These are phyloP conservation scores for Theocolax elegans DNA, from an alignment of 1,140 invertebrate species.

Conservation along the genomic window DNA sequence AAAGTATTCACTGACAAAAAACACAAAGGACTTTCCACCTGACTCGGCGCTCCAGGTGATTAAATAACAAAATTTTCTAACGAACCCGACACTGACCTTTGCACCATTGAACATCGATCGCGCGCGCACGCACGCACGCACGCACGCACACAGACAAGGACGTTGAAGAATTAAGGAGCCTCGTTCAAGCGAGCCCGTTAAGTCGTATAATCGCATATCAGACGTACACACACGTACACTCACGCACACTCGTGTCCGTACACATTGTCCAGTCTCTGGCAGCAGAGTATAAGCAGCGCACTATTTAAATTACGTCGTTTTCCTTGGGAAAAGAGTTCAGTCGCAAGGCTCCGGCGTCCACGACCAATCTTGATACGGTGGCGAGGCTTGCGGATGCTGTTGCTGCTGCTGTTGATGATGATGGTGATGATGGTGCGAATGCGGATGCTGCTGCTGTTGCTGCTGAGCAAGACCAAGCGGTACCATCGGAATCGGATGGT, in stretches of 20 bases:
- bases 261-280: conserved; percentile 3
- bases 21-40: no score
- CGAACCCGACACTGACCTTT: no score
- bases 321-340: no score
- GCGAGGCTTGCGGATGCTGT: conserved; percentile 54
- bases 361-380: conserved; percentile 61
- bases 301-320: no score
- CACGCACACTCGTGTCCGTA: neutral
- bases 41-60: no score
- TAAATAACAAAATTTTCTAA: no score
- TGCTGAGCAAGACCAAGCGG: conserved; percentile 48
- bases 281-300: no score
- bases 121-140: conserved; percentile 1
- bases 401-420: conserved; percentile 51
- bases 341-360: conserved; percentile 63
- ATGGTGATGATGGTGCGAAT: conserved; percentile 54
- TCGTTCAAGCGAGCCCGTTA: no score
- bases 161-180: no score
- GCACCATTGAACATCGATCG: neutral
- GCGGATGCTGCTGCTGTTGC: conserved; percentile 63
- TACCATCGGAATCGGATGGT: conserved; percentile 42
- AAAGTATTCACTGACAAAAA: no score
- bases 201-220: no score
- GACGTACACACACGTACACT: neutral
- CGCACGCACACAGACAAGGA: no score